These are phyloP conservation scores for Drosophila obscura DNA, from an alignment of 1,140 invertebrate species.

Conservation along the genomic window DNA sequence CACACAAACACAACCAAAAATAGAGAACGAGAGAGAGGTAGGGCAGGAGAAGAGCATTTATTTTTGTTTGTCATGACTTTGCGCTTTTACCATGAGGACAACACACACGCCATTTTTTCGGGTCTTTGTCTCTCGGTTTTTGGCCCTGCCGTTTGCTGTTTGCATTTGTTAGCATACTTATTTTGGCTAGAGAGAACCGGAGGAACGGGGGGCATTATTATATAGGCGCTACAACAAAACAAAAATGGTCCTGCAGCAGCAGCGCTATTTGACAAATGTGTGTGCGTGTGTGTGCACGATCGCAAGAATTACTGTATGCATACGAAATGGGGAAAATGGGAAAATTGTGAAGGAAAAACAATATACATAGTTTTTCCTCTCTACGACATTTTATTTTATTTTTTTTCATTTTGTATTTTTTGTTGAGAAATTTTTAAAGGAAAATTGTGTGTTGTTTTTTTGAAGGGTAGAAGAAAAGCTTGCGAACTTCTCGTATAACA, in stretches of 20 bases:
- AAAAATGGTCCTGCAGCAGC: constrained; percentile 16
- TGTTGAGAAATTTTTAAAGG: not conserved
- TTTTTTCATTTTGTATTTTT: too few relatives aligned
- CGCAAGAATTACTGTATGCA: too few relatives aligned
- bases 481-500: constrained; percentile 14
- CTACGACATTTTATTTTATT: too few relatives aligned
- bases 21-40: too few relatives aligned
- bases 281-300: too few relatives aligned
- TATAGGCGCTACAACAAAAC: constrained; percentile 50
- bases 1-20: constrained; percentile 1
- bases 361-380: too few relatives aligned
- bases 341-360: too few relatives aligned
- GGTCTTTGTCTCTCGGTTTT: constrained; percentile 23
- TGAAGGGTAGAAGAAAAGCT: not conserved
- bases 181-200: not conserved
- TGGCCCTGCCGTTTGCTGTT: constrained; percentile 17
- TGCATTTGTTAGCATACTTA: constrained; percentile 57
- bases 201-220: constrained; percentile 44
- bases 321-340: too few relatives aligned
- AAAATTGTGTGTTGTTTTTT: constrained; percentile 2
- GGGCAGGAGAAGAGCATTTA: constrained; percentile 7
- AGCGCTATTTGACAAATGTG: too few relatives aligned
- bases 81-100: constrained; percentile 58
- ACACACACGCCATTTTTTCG: constrained; percentile 41
- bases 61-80: constrained; percentile 66